Conservation (phyloP, 2,888 invertebrate species). For the Diogma glabrata region DNA sequence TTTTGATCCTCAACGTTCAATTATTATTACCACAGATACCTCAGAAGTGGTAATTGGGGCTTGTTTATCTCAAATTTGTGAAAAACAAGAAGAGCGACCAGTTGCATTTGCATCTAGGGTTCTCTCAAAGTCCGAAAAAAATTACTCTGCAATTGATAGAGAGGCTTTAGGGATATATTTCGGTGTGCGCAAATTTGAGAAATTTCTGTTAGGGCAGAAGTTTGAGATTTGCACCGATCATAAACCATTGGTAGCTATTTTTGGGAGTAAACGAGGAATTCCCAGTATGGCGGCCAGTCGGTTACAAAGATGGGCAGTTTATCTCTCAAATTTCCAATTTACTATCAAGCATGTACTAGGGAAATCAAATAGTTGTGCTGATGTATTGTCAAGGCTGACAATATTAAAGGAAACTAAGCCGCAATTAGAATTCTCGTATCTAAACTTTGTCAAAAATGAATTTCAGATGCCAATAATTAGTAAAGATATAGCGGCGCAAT, state of each 20-base stretch:
- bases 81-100: neutral
- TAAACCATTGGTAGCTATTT: conserved; percentile 10
- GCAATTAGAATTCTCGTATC: neutral
- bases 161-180: conserved; percentile 9
- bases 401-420: neutral
- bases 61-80: neutral
- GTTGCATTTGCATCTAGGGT: neutral
- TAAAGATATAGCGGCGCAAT: neutral
- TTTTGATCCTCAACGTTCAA: too few relatives aligned
- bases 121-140: neutral
- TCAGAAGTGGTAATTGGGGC: neutral
- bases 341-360: too few relatives aligned
- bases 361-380: too few relatives aligned
- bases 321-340: conserved; percentile 12
- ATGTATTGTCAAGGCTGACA: neutral
- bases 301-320: conserved; percentile 12
- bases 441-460: conserved; percentile 2
- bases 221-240: conserved; percentile 11
- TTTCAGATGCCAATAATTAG: neutral
- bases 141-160: neutral
- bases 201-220: conserved; percentile 5
- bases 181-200: neutral
- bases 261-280: conserved; percentile 10
- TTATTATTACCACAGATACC: too few relatives aligned
- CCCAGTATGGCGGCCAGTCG: conserved; percentile 10